Evolutionary conservation across 2,888 invertebrate genomes (phyloP).

Genomic region (Lasioglossum leucozonium): DNA sequence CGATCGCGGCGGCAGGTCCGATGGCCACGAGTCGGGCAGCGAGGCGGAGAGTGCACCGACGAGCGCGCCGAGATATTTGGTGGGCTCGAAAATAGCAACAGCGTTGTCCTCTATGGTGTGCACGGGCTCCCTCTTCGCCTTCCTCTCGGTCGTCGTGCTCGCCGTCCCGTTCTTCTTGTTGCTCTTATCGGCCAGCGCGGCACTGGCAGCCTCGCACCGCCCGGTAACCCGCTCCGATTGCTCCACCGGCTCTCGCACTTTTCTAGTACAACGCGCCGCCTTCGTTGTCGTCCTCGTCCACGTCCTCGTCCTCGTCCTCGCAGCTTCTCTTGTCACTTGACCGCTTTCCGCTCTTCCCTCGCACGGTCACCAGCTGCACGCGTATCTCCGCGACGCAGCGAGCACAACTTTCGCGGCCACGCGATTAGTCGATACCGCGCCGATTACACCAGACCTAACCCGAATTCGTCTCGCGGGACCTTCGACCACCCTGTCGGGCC

Average conservation of each 20-base stretch:
- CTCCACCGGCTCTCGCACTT: conserved; percentile 54
- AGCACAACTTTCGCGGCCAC: conserved; percentile 49
- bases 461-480: conserved; percentile 23
- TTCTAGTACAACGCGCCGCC: conserved; percentile 42
- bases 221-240: conserved; percentile 38
- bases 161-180: conserved; percentile 38
- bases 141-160: conserved; percentile 20
- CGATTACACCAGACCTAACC: conserved; percentile 58
- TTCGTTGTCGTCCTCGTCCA: no score
- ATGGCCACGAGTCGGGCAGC: conserved; percentile 39
- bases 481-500: neutral
- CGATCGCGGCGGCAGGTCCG: conserved; percentile 18
- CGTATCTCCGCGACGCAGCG: conserved; percentile 58
- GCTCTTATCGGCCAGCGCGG: conserved; percentile 45
- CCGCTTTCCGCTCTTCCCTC: conserved; percentile 60
- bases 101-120: conserved; percentile 62
- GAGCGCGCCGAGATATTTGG: conserved; percentile 66
- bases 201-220: conserved; percentile 51
- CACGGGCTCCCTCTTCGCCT: conserved; percentile 19
- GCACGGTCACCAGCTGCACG: conserved; percentile 60
- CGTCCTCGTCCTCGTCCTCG: neutral
- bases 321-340: conserved; percentile 37
- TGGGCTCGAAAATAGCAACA: conserved; percentile 72
- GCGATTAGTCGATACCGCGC: conserved; percentile 53
- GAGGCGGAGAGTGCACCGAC: conserved; percentile 36